phyloP scores from a whole-genome alignment of 2,113 vertebrate genomes.

The Seriola quinqueradiata region DNA sequence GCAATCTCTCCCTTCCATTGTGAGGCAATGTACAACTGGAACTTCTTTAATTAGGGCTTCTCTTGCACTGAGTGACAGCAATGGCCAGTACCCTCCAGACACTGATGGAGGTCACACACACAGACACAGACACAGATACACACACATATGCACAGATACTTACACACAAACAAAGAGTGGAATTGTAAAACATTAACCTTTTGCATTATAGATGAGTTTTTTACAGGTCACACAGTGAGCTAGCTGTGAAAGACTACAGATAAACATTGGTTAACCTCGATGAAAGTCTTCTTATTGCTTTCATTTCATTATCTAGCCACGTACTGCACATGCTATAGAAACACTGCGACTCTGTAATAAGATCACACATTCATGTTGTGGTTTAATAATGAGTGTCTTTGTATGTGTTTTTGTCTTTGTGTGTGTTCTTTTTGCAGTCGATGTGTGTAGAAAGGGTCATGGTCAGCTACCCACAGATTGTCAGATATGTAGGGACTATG shows the following conservation, averaged over 20 bases:
- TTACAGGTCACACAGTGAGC: slow-evolving; percentile 31
- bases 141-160: not conserved
- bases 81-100: slow-evolving; percentile 75
- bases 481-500: slow-evolving; percentile 50
- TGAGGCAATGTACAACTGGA: slow-evolving; percentile 74
- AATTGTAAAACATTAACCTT: slow-evolving; percentile 44
- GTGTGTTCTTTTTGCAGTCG: not conserved
- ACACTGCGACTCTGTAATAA: slow-evolving; percentile 19
- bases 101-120: slow-evolving; percentile 74
- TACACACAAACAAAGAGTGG: slow-evolving; percentile 18
- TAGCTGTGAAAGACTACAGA: slow-evolving; percentile 37
- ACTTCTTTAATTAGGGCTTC: slow-evolving; percentile 83
- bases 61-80: slow-evolving; percentile 77
- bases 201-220: slow-evolving; percentile 40
- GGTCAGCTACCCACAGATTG: slow-evolving; percentile 40
- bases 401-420: slow-evolving; percentile 4
- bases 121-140: not conserved
- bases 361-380: slow-evolving; percentile 50
- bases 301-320: slow-evolving; percentile 59
- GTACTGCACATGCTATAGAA: slow-evolving; percentile 27
- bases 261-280: slow-evolving; percentile 56
- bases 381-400: slow-evolving; percentile 41
- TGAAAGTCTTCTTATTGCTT: slow-evolving; percentile 37
- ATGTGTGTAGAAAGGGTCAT: slow-evolving; percentile 40
- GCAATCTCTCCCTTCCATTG: slow-evolving; percentile 81